Evolutionary conservation across 2,113 vertebrate species (phyloP).

Genomic region (Anoura caudifer): DNA sequence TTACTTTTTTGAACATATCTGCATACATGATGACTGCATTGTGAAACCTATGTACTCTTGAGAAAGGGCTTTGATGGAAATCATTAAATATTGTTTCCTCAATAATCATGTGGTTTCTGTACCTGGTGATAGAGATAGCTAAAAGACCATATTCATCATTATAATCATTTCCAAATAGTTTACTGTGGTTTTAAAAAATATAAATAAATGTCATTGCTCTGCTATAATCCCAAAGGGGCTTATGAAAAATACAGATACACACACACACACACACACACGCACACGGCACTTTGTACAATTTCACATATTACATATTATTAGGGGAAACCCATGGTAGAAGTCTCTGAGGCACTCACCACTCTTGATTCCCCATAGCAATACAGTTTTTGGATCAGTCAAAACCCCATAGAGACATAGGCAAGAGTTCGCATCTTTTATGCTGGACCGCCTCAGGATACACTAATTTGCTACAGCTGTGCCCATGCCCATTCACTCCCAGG

Average conservation of each 20-base stretch:
- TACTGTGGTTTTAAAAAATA: not conserved
- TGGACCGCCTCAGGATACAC: constrained; percentile 71
- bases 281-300: no score
- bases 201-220: not conserved
- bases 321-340: not conserved
- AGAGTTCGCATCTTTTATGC: constrained; percentile 62
- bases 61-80: constrained; percentile 19
- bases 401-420: constrained; percentile 51
- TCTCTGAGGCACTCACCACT: not conserved
- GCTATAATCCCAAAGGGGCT: not conserved
- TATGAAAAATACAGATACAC: not conserved
- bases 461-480: constrained; percentile 75
- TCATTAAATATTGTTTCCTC: not conserved
- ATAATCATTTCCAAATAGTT: not conserved
- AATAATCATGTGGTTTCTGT: not conserved
- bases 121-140: not conserved
- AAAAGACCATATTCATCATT: not conserved
- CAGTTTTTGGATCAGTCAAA: constrained; percentile 56
- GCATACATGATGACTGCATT: not conserved
- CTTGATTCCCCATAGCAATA: constrained; percentile 16
- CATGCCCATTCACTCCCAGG: constrained; percentile 61
- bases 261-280: no score
- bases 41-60: not conserved
- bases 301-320: not conserved
- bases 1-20: not conserved